These are phyloP conservation scores for Coregonus clupeaformis DNA, from an alignment of 2,113 vertebrate genomes.

Conservation along the genomic window DNA sequence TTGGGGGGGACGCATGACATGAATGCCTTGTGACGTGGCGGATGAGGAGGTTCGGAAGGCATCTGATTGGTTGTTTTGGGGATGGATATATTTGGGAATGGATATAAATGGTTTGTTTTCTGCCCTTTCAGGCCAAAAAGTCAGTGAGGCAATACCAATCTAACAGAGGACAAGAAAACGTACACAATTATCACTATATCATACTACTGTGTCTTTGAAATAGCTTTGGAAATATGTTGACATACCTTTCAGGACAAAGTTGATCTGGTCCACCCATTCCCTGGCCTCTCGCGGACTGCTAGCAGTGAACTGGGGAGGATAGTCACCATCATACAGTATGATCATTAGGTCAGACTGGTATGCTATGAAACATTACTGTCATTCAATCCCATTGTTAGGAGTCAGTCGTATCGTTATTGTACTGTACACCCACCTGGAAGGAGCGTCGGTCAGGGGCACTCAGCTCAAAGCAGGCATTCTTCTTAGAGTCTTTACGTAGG, in stretches of 20 bases:
- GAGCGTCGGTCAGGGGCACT: slow-evolving; percentile 76
- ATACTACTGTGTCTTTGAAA: slow-evolving; percentile 19
- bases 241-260: slow-evolving; percentile 89
- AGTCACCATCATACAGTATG: neutral
- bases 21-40: slow-evolving; percentile 51
- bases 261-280: slow-evolving; percentile 95
- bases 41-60: slow-evolving; percentile 61
- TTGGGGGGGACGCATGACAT: slow-evolving; percentile 60
- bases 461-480: slow-evolving; percentile 84
- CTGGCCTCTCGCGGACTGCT: slow-evolving; percentile 82
- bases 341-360: neutral
- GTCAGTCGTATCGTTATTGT: slow-evolving; percentile 2
- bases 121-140: neutral
- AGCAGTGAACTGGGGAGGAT: slow-evolving; percentile 85
- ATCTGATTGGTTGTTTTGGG: slow-evolving; percentile 46
- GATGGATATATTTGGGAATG: slow-evolving; percentile 44
- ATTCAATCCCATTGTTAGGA: neutral
- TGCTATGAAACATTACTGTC: no score
- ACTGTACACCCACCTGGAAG: slow-evolving; percentile 80
- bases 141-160: no score
- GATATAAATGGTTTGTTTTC: neutral
- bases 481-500: slow-evolving; percentile 87
- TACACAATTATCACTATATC: slow-evolving; percentile 18
- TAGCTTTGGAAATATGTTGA: slow-evolving; percentile 1
- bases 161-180: no score